phyloP scores from a whole-genome alignment of 2,888 invertebrate genomes.

The Hyppa rectilinea region DNA sequence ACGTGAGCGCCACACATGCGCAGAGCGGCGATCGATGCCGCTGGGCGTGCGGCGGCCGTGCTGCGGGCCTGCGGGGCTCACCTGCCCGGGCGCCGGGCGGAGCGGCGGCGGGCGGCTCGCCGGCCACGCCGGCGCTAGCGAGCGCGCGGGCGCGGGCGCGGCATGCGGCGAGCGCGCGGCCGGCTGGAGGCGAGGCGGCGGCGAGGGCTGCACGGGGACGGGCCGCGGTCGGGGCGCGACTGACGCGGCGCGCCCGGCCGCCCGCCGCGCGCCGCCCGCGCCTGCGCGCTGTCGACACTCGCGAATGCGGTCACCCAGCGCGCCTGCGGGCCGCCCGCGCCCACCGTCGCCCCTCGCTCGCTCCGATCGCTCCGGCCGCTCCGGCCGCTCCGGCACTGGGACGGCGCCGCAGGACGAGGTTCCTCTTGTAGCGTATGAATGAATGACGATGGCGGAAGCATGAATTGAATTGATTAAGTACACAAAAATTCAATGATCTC shows the following conservation, averaged over 20 bases:
- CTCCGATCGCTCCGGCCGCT: conserved; percentile 1
- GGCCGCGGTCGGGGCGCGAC: conserved; percentile 83
- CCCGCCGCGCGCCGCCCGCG: conserved; percentile 42
- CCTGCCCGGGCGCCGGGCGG: conserved; percentile 73
- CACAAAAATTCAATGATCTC: conserved; percentile 43
- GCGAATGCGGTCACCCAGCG: conserved; percentile 18
- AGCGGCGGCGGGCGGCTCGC: conserved; percentile 72
- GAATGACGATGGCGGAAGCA: conserved; percentile 52
- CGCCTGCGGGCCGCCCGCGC: conserved; percentile 31
- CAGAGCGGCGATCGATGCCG: conserved; percentile 55
- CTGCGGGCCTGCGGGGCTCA: conserved; percentile 68
- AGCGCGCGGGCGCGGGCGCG: conserved; percentile 80
- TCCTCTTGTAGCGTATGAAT: conserved; percentile 48
- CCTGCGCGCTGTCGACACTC: conserved; percentile 37
- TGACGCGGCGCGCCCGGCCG: conserved; percentile 68
- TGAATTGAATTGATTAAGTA: conserved; percentile 53
- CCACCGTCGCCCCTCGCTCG: conserved; percentile 22
- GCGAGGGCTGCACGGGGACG: conserved; percentile 74
- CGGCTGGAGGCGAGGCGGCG: conserved; percentile 77
- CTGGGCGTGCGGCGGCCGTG: conserved; percentile 49
- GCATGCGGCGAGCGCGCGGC: conserved; percentile 81
- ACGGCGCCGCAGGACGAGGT: conserved; percentile 26
- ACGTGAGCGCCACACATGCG: conserved; percentile 55
- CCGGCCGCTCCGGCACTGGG: neutral
- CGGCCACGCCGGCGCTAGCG: conserved; percentile 82